A percentile compares a stretch with the other conserved stretches of the same genome.
phyloP scores from a whole-genome alignment of 2,888 invertebrate species.

The Parnassius orleans region DNA sequence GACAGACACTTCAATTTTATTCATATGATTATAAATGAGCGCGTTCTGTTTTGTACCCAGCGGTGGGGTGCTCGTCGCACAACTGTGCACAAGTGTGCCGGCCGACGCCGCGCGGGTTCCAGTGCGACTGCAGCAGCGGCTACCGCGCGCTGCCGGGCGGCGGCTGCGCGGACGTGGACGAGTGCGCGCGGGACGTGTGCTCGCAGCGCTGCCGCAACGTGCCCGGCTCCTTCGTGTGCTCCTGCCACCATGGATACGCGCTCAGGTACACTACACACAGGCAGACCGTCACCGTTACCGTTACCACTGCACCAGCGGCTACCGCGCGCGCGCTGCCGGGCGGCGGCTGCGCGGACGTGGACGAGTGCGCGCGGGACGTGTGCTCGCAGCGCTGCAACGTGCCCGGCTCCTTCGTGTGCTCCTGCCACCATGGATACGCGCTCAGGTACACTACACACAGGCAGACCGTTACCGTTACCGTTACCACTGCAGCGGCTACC shows the following conservation, averaged over 20 bases:
- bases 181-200: conserved; percentile 83
- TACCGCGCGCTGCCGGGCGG: conserved; percentile 77
- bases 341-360: conserved; percentile 83
- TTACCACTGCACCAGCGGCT: conserved; percentile 80
- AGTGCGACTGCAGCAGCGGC: conserved; percentile 84
- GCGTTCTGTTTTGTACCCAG: conserved; percentile 38
- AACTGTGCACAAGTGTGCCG: conserved; percentile 82
- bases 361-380: conserved; percentile 84
- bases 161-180: conserved; percentile 86
- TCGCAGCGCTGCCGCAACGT: conserved; percentile 83
- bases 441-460: conserved; percentile 60
- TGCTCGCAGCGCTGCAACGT: conserved; percentile 85
- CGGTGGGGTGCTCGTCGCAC: conserved; percentile 61
- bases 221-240: conserved; percentile 79
- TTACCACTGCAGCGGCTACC: conserved; percentile 72
- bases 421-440: conserved; percentile 81
- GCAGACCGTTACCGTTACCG: no score
- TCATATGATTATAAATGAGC: not conserved
- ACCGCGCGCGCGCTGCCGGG: conserved; percentile 71
- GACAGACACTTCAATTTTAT: no score
- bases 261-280: conserved; percentile 60
- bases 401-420: conserved; percentile 79
- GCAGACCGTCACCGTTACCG: no score
- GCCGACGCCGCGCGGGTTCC: conserved; percentile 84
- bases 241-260: conserved; percentile 81